Conservation (phyloP, 2,113 vertebrate species). For the Sminthopsis crassicaudata region DNA sequence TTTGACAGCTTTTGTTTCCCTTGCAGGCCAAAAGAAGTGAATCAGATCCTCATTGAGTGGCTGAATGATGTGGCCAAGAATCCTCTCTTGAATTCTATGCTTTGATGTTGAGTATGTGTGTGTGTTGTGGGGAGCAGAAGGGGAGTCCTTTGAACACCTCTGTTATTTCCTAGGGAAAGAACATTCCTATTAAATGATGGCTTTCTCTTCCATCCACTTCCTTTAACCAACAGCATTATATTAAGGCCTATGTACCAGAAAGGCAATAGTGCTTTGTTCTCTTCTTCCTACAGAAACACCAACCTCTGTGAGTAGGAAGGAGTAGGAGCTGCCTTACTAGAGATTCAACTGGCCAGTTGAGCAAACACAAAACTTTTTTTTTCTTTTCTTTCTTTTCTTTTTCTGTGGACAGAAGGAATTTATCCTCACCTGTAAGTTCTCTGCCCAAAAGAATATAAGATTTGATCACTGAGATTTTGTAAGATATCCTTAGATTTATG, state of each 20-base stretch:
- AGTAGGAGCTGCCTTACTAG: too few relatives aligned
- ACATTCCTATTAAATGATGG: neutral
- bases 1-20: neutral
- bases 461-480: too few relatives aligned
- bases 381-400: too few relatives aligned
- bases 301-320: too few relatives aligned
- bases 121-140: too few relatives aligned
- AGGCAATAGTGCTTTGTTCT: neutral
- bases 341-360: too few relatives aligned
- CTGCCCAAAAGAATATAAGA: too few relatives aligned
- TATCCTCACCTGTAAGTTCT: too few relatives aligned
- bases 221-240: too few relatives aligned
- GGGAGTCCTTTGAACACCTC: neutral
- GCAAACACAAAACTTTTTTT: too few relatives aligned
- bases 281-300: neutral
- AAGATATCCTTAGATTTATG: too few relatives aligned
- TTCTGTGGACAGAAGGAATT: too few relatives aligned
- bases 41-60: slow-evolving; percentile 89
- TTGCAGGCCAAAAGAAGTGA: slow-evolving; percentile 84
- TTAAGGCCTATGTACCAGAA: neutral
- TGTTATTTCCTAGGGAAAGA: accelerated
- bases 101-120: slow-evolving; percentile 34
- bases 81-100: neutral
- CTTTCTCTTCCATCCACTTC: neutral
- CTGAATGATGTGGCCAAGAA: slow-evolving; percentile 80